phyloP scores from a whole-genome alignment of 2,888 invertebrate genomes.

The Chrysomela aeneicollis region DNA sequence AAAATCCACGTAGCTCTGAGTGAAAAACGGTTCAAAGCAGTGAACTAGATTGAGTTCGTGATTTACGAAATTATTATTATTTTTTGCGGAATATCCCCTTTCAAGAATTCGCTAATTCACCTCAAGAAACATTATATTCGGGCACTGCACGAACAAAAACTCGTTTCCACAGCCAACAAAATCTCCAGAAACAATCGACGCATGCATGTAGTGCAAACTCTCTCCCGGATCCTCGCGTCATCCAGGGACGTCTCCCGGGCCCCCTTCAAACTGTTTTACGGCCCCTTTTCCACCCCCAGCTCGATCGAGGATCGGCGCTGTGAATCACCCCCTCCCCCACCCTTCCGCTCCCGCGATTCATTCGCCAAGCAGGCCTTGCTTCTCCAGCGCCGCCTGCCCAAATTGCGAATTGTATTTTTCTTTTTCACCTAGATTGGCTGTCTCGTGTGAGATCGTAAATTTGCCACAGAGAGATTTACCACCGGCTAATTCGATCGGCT shows the following conservation, averaged over 20 bases:
- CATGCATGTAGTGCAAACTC: slow-evolving; percentile 53
- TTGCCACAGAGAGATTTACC: slow-evolving; percentile 27
- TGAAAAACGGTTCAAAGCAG: no score
- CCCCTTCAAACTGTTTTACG: slow-evolving; percentile 62
- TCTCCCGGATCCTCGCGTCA: slow-evolving; percentile 49
- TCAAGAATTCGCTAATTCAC: no score
- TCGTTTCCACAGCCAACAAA: no score
- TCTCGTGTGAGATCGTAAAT: slow-evolving; percentile 21
- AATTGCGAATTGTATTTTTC: slow-evolving; percentile 52
- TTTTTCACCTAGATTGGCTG: slow-evolving; percentile 34
- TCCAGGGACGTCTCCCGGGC: slow-evolving; percentile 59
- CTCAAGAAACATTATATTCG: no score
- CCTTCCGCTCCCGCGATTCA: slow-evolving; percentile 48
- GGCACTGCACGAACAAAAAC: no score
- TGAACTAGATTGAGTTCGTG: no score
- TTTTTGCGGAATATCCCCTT: no score
- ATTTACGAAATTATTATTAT: no score
- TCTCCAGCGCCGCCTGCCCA: slow-evolving; percentile 55
- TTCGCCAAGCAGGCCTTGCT: slow-evolving; percentile 55
- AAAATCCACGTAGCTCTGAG: no score
- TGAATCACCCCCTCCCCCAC: slow-evolving; percentile 52
- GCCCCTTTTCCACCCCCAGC: slow-evolving; percentile 49
- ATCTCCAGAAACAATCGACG: slow-evolving; percentile 23
- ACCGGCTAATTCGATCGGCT: slow-evolving; percentile 30
- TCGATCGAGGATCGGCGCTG: slow-evolving; percentile 58